Conservation (phyloP, 1,140 invertebrate species). For the Leguminivora glycinivorella region DNA sequence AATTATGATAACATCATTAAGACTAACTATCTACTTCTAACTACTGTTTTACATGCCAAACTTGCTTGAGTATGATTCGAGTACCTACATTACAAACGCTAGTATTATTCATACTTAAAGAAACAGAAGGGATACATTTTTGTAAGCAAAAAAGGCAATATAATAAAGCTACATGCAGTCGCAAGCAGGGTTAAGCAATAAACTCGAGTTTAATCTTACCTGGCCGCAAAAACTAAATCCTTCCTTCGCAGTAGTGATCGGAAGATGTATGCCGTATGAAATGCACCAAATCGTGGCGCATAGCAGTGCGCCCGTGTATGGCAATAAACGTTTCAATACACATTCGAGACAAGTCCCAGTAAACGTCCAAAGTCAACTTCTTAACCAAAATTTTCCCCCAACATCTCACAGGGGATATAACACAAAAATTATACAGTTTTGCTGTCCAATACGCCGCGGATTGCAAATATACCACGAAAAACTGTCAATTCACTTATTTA, state of each 20-base stretch:
- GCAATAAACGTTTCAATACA: conserved; percentile 78
- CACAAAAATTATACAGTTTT: conserved; percentile 70
- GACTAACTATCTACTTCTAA: too few relatives aligned
- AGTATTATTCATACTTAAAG: neutral
- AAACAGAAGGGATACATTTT: neutral
- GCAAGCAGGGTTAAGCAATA: neutral
- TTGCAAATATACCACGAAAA: conserved; percentile 22
- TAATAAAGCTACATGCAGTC: neutral
- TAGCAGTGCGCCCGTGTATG: conserved; percentile 78
- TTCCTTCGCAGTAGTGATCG: conserved; percentile 79
- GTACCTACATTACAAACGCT: too few relatives aligned
- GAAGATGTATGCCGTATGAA: conserved; percentile 79
- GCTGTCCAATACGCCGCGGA: conserved; percentile 43
- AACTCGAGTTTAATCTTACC: conserved; percentile 47
- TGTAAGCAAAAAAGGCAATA: neutral
- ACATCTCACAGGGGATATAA: conserved; percentile 69
- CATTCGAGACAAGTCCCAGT: conserved; percentile 75
- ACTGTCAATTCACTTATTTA: conserved; percentile 44
- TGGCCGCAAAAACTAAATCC: conserved; percentile 61
- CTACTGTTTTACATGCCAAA: too few relatives aligned
- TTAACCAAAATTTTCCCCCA: conserved; percentile 71
- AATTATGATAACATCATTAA: too few relatives aligned
- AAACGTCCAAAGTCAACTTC: conserved; percentile 63
- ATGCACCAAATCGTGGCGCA: conserved; percentile 77
- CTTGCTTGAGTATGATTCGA: too few relatives aligned